Base-by-base conservation (phyloP, 2,888 invertebrate genomes). In the Drosophila basisetae region DNA sequence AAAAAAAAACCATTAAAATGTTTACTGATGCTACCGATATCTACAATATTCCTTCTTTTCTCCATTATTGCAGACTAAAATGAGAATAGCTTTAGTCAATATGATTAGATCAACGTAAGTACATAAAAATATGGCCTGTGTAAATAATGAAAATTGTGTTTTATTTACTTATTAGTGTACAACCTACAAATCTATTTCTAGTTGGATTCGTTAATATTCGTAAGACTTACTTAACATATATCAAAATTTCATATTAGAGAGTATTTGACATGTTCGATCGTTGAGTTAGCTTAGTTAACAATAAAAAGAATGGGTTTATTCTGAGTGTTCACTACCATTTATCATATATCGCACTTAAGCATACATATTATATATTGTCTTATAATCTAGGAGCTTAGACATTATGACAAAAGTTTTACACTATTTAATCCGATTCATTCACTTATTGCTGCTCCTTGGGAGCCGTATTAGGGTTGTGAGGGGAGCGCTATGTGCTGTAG, bases 401-500 rank as follows among this genome's bases (percentile, higher is more conserved):
- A 64, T 72, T 84, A 84, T 84, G 84, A 84, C 84, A 85, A 80
- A 84, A 63, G 76, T 84, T 73, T 88, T 90, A 90, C 64, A 72
- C 86, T 84, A 89, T 59, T 68, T 58, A 77, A 55, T 56, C 69
- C 68, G 63, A 84, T 82, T 69, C 63, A 68, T 76, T 87, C 72
- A 76, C 76, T 89, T 89, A 87, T 78, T 84, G 77, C 84, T 88
- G 88, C 87, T 87, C 87, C 87, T 87, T 87, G 91, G 87, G 87
- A 87, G 87, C 87, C 68, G 91, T 89, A 87, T 73, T 70, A 72
- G 49, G 68, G 52, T 25, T 53, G 13, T 64, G 39, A 53, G 68
- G 61, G 71, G 80, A 80, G 80, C 80, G 76, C 83, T 82, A 67
- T 69, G 80, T 82, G 83, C 83, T 82, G 80, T 65, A 50, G 61